A percentile compares a stretch with the other conserved stretches of the same genome.
These are phyloP conservation scores for Pluvianellus socialis DNA, from an alignment of 2,113 vertebrate species.

Conservation along the genomic window DNA sequence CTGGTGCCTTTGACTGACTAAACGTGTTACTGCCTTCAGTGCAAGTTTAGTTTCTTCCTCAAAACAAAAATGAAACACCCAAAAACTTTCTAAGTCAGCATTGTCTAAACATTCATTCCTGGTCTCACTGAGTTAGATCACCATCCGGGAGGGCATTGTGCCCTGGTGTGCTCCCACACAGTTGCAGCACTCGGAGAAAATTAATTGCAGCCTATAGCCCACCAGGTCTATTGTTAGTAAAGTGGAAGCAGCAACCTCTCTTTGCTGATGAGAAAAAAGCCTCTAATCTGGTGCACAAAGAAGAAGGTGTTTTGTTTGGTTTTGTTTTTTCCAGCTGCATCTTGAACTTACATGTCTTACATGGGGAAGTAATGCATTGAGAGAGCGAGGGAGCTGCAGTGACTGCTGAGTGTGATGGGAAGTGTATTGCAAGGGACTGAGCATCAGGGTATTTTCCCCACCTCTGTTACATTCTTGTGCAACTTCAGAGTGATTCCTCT, in stretches of 20 bases:
- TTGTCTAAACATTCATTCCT: not conserved
- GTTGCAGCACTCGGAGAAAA: not conserved
- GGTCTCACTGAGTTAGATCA: not conserved
- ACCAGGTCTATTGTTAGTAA: not conserved
- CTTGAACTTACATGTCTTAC: not conserved
- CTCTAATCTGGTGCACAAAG: not conserved
- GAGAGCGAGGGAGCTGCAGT: not conserved
- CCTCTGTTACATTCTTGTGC: not conserved
- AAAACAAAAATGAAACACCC: not conserved
- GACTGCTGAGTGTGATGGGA: not conserved
- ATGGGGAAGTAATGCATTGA: not conserved
- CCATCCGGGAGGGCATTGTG: not conserved
- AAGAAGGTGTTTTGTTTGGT: not conserved
- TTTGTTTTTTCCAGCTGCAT: not conserved
- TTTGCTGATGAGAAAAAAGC: not conserved
- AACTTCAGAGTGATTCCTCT: not conserved
- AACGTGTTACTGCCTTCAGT: not conserved
- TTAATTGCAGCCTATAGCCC: not conserved
- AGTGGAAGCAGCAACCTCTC: not conserved
- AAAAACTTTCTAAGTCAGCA: not conserved
- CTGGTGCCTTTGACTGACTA: not conserved
- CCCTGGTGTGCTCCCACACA: not conserved
- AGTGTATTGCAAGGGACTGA: not conserved
- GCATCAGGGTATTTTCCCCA: fast-evolving
- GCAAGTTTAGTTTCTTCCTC: not conserved